A percentile compares a stretch with the other conserved stretches of the same genome.
Evolutionary conservation across 2,797 vertebrate genomes (phyloP).

Genomic region (Salmo trutta): DNA sequence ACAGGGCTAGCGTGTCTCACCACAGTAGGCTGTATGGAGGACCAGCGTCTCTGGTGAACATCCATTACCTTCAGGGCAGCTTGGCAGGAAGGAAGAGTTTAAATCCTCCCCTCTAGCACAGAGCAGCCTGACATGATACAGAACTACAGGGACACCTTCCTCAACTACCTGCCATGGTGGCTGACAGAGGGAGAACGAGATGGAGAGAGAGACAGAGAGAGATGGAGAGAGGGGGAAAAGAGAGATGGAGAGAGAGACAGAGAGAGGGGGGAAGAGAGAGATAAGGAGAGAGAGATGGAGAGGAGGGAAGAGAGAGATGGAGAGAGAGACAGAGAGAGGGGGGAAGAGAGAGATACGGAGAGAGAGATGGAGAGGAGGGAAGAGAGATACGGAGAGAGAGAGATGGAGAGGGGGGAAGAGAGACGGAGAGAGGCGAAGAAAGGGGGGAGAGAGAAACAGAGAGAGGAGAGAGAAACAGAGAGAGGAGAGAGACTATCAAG

Average conservation of each 20-base stretch:
- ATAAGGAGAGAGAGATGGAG: background rate
- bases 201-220: too few species aligned
- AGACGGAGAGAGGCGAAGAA: background rate
- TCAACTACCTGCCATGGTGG: too few species aligned
- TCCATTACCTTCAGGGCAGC: background rate
- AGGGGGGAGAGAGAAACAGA: background rate
- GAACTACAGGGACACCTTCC: background rate
- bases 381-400: too few species aligned
- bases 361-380: too few species aligned
- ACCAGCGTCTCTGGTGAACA: too few species aligned
- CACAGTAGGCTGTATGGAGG: too few species aligned
- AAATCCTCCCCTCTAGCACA: background rate
- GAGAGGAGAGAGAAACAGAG: too few species aligned
- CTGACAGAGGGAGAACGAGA: too few species aligned
- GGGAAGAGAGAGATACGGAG: background rate
- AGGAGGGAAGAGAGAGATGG: background rate
- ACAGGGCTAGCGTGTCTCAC: too few species aligned
- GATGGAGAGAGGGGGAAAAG: background rate
- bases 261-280: too few species aligned
- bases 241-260: background rate
- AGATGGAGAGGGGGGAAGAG: background rate
- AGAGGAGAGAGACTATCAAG: background rate
- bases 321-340: background rate
- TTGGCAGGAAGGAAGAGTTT: background rate
- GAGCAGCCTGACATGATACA: background rate